Evolutionary conservation across 2,888 invertebrate species (phyloP).

Genomic region (Willowsia nigromaculata): DNA sequence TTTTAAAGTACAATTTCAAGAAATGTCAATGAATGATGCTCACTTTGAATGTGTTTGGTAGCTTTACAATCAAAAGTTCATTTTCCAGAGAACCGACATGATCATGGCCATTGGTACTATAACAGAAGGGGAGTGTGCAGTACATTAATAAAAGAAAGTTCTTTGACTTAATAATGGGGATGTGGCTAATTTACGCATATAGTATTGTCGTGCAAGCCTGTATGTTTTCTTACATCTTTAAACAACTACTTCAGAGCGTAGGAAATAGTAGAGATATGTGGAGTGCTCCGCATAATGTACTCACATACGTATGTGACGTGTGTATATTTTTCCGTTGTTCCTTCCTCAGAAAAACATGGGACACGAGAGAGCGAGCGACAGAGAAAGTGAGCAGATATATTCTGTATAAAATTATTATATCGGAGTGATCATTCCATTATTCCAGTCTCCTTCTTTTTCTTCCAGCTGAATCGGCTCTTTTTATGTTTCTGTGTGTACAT

Average conservation of each 20-base stretch:
- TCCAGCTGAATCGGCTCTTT: slow-evolving; percentile 64
- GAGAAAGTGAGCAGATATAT: not conserved
- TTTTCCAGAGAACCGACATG: too few species aligned
- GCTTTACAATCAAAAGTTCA: too few species aligned
- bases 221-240: not conserved
- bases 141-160: not conserved
- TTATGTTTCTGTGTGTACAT: slow-evolving; percentile 23
- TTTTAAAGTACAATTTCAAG: too few species aligned
- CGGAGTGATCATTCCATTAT: not conserved
- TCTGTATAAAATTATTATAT: slow-evolving; percentile 38
- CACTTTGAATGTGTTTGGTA: too few species aligned
- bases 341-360: not conserved
- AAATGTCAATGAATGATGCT: too few species aligned
- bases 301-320: not conserved
- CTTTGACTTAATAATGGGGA: slow-evolving; percentile 38
- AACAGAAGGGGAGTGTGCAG: not conserved
- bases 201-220: not conserved
- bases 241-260: not conserved
- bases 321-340: too few species aligned
- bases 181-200: slow-evolving; percentile 52
- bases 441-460: slow-evolving; percentile 14
- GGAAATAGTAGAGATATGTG: not conserved
- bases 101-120: too few species aligned
- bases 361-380: not conserved
- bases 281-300: not conserved